Evolutionary conservation across 2,113 vertebrate species (phyloP).

Genomic region (Nasalis larvatus): DNA sequence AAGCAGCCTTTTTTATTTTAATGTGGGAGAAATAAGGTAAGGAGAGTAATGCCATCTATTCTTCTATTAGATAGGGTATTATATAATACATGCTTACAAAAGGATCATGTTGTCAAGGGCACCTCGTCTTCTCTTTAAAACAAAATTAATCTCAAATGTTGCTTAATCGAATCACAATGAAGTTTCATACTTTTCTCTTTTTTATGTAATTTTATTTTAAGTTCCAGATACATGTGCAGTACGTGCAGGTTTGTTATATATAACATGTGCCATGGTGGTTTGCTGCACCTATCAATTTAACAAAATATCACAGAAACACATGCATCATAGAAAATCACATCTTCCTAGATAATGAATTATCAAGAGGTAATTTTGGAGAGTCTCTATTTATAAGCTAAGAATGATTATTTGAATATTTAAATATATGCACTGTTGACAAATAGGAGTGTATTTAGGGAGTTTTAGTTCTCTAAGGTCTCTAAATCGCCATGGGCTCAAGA

Average conservation of each 20-base stretch:
- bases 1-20: neutral
- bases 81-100: neutral
- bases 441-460: neutral
- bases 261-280: too few relatives aligned
- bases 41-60: neutral
- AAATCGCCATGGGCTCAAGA: neutral
- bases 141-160: constrained; percentile 29
- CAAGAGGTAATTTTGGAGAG: constrained; percentile 40
- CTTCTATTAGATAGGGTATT: neutral
- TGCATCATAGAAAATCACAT: neutral
- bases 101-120: neutral
- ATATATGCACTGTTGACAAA: neutral
- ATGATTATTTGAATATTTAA: constrained; percentile 23
- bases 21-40: neutral
- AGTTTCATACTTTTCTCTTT: constrained; percentile 2
- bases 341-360: constrained; percentile 57
- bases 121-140: neutral
- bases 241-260: too few relatives aligned
- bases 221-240: too few relatives aligned
- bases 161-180: constrained; percentile 73
- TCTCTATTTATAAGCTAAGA: constrained; percentile 21
- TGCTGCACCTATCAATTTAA: constrained; percentile 29
- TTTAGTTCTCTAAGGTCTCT: neutral
- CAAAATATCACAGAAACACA: constrained; percentile 63
- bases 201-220: too few relatives aligned